These are phyloP conservation scores for Nesoenas mayeri DNA, from an alignment of 2,113 vertebrate species.

Conservation along the genomic window DNA sequence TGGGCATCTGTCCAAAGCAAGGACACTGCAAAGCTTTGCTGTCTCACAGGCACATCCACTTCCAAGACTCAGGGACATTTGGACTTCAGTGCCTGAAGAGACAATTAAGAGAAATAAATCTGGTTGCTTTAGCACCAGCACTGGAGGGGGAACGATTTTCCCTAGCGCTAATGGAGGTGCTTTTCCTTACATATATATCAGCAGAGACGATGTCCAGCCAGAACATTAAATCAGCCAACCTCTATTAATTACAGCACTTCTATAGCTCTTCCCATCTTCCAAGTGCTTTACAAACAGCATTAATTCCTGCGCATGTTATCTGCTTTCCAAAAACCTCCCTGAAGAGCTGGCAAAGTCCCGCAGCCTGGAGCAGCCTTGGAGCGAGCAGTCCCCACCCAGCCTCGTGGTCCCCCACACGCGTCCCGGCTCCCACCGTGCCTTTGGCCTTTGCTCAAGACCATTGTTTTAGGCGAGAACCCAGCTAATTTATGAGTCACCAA, in stretches of 20 bases:
- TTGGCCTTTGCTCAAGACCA: neutral
- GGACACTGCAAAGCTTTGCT: neutral
- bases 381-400: neutral
- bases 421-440: neutral
- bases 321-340: constrained; percentile 26
- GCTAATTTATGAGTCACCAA: constrained; percentile 13
- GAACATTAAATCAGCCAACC: constrained; percentile 41
- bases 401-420: rapidly evolving
- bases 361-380: neutral
- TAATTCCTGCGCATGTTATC: neutral
- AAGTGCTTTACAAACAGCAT: constrained; percentile 42
- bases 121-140: neutral
- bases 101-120: constrained; percentile 55
- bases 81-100: neutral
- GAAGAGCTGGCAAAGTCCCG: neutral
- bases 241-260: constrained; percentile 60
- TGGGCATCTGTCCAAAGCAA: neutral
- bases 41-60: neutral
- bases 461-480: neutral
- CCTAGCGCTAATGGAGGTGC: constrained; percentile 1
- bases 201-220: constrained; percentile 27
- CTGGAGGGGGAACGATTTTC: neutral
- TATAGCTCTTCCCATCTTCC: constrained; percentile 44
- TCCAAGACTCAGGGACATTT: neutral
- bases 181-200: constrained; percentile 51